Evolutionary conservation across 2,888 invertebrate species (phyloP), one percentile per base, ranked within the genome.

Genomic region (Drosophila fulvimacula): DNA sequence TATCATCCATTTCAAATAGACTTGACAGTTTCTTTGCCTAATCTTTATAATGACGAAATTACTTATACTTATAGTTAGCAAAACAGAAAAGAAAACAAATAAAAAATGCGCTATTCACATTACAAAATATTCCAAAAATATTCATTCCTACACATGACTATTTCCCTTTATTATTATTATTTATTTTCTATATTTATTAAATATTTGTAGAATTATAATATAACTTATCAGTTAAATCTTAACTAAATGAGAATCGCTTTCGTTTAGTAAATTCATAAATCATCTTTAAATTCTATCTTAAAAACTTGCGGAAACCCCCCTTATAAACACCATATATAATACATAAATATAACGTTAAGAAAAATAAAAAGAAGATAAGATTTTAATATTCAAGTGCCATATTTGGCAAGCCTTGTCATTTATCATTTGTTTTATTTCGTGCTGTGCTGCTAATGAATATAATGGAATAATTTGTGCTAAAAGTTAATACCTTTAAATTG

Each of bases 391-490:
- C 19, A 57, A 58, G 44, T 76, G 65, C 48, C 44, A 77, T 38
- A 66, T 46, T 69, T 62, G 51, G 13, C 38, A 67, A 58, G 71
- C 63, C 71, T 74, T 75, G 74, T 49, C 39, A 27, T 24, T 19
- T 34, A 17, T 30, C 30, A 36, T 70, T 69, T 67, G 58, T 70
- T 74, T 64, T 62, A 69, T 61, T 76, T 73, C 44, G 63, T 61
- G 38, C 36, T 61, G 38, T 38, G 63, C 15, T 65, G 63, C 49
- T 58, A 69, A 79, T 61, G 48, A 67, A 59, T 48, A 49, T 57
- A 62, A 70, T 69, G 44, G 53, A 72, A 64, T 64, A 84, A 68
- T 76, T 67, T 61, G 39, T 21, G 44, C 44, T 24, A 34, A 68
- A 68, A 58, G 30, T 76, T 55, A 72, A 68, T 57, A 41, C 30